Base-by-base conservation (phyloP, 1,140 invertebrate genomes). In the Calosoma granatense region DNA sequence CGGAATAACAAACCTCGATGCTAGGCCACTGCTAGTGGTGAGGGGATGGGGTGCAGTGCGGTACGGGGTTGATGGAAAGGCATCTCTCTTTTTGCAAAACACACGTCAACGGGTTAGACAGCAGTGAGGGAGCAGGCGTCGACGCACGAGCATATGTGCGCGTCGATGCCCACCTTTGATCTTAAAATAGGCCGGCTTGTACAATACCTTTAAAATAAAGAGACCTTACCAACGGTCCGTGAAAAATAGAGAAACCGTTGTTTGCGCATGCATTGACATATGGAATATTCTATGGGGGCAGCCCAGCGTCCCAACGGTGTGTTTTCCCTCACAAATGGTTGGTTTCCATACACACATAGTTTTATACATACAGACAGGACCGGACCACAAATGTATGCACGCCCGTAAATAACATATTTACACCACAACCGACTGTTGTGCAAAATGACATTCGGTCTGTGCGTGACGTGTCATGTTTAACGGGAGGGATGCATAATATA, bases 151-250 rank as follows among this genome's bases (percentile, higher is more conserved):
- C 15, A 47, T 47, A 47, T 17, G 15, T 47, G 41, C 41, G 41
- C 41, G 15, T 47, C 6, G 17, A 9, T 11, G 15, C 41, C 41
- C 41, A 47, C 41, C 41, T 47, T 47, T 47, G 41, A 47, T 47
- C 41, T 47, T 47, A 47, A 47, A 47, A 47, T 47, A 47, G 41
- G 26, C 26, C 4, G 15, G 17, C 26, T 4, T 17, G 15, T 17
- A 47, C 6, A 11, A 47, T 17, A 17, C 41, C 41, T 47, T 47
- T 47, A 47, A 47, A 47, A 47, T 47, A 47, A 47, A 47, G 41
- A 17, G 41, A 47, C 9, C 15, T 4, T 47, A 47, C 6, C 41
- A 47, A 47, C 15, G 17, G 41, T 6, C 41, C 41, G 41, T 47
- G 17, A 47, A 47, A 47, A 47, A 47, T 47, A 47, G 41, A 47